Conservation (phyloP, 2,797 vertebrate species). For the Gymnodraco acuticeps region DNA sequence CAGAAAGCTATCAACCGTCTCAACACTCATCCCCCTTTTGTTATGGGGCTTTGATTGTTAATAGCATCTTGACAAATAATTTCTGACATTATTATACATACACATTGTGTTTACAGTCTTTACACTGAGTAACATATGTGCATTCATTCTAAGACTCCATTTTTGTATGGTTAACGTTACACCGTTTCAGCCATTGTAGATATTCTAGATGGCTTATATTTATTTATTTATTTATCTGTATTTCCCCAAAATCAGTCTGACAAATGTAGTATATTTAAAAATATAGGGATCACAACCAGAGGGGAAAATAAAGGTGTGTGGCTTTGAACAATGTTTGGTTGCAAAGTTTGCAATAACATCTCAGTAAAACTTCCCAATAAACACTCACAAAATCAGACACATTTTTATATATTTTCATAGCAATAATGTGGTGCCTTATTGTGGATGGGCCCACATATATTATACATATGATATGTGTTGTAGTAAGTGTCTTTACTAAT, state of each 20-base stretch:
- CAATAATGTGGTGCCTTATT: neutral
- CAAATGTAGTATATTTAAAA: neutral
- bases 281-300: no score
- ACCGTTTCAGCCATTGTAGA: neutral
- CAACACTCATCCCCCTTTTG: neutral
- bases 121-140: neutral
- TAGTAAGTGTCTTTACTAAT: neutral
- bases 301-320: neutral
- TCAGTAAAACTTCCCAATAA: neutral
- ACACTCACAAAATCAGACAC: neutral
- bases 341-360: neutral
- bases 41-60: neutral
- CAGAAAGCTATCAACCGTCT: neutral
- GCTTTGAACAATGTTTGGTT: neutral
- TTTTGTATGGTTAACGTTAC: neutral
- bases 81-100: neutral
- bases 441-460: neutral
- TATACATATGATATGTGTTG: neutral
- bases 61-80: neutral
- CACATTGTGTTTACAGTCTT: neutral
- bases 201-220: neutral
- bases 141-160: neutral
- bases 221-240: neutral
- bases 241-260: neutral
- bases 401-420: neutral